Evolutionary conservation across 2,797 vertebrate species (phyloP), one percentile per base, ranked within the genome.

Genomic region (Ceyx erithaca): DNA sequence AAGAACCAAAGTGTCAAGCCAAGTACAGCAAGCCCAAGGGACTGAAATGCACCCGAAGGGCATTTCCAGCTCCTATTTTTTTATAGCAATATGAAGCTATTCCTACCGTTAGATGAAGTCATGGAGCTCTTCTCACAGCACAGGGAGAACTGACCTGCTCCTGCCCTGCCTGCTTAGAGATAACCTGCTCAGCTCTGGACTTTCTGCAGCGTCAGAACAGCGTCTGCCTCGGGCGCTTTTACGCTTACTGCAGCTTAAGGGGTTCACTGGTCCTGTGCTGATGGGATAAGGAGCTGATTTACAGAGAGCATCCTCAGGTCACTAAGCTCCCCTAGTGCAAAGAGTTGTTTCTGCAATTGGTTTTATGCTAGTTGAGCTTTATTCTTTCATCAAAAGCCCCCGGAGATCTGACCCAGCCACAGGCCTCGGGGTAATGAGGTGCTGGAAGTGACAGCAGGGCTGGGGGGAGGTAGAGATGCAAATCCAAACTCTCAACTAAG

Each of bases 281-380:
- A 95, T 4, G 62, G 87, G 90, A 93, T 96, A 95, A 97, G 85
- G 76, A 89, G 94, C 80, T 92, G 85, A 59, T 33, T 85, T 90
- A 90, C 67, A 58, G 40, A 52, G 55, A 92, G 88, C 37, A 92
- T 72, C 19, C 12, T 75, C 85, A 8, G 40, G 61, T 73, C 91
- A 75, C 78, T 73, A 46, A 87, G 66, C 76, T 80, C 46, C 77
- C 76, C 12, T 4, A 63, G 22, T 18, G 4, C 4, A 17, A 68
- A 55, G 31, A 1, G 7, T 4, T 25, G 52, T 52, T 71, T 18
- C 58, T 55, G 55, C 22, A 13, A 4, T 1, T 23, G 21, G 31
- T 76, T 68, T 37, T 17, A n/a, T 0, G 12, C 18, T 37, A 4
- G 12, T 61, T 33, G 28, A 79, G 40, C 25, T 73, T 45, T 15